These are phyloP conservation scores for Drosophila greeni DNA, from an alignment of 2,888 invertebrate species.

Conservation along the genomic window DNA sequence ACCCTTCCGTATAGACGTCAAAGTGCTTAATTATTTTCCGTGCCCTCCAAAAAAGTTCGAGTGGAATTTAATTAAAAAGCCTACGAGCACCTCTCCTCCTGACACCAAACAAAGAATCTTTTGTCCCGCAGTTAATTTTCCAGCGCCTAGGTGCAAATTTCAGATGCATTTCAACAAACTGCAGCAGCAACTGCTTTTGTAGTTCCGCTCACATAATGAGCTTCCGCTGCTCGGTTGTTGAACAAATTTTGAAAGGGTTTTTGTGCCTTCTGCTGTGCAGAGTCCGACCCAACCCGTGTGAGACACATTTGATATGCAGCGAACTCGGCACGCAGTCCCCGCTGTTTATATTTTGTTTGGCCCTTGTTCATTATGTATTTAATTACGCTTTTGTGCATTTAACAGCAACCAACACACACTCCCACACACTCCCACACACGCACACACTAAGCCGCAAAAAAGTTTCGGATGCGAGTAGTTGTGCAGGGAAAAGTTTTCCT, in stretches of 20 bases:
- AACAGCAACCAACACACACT: constrained; percentile 40
- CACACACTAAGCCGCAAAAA: constrained; percentile 51
- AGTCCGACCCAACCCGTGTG: constrained; percentile 20
- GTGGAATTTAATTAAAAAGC: constrained; percentile 25
- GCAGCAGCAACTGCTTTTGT: constrained; percentile 26
- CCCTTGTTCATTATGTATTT: constrained; percentile 72
- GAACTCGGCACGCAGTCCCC: constrained; percentile 17
- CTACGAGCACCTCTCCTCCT: constrained; percentile 9
- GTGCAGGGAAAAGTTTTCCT: constrained; percentile 42
- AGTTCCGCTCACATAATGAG: constrained; percentile 34
- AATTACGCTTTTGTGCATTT: constrained; percentile 71
- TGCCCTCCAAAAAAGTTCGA: background rate
- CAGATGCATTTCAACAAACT: constrained; percentile 30
- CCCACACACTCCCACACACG: constrained; percentile 11
- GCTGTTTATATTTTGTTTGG: constrained; percentile 56
- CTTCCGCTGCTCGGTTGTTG: constrained; percentile 45
- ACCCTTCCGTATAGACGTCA: background rate
- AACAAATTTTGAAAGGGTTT: constrained; percentile 58
- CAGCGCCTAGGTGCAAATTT: constrained; percentile 27
- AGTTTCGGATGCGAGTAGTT: constrained; percentile 20
- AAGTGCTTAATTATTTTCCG: background rate
- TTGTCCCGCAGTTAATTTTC: constrained; percentile 34
- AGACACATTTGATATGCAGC: constrained; percentile 51
- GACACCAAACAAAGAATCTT: constrained; percentile 34
- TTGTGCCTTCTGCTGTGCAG: constrained; percentile 20